Base-by-base conservation (phyloP, 1,140 invertebrate species). In the Holcopasites calliopsidis region DNA sequence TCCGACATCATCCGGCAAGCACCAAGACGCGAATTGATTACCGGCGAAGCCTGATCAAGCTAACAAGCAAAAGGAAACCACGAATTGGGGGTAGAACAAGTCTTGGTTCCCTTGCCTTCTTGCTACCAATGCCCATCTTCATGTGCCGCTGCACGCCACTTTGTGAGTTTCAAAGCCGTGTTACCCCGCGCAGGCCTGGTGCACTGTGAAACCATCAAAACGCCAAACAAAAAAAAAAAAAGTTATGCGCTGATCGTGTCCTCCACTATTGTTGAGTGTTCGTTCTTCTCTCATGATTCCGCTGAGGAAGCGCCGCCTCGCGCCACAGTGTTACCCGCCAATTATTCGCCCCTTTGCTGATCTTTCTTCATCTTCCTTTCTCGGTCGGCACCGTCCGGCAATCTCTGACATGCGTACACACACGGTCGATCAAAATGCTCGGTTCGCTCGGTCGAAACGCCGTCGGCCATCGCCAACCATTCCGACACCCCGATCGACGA, bases 391-490 rank as follows among this genome's bases (percentile, higher is more conserved):
- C 61, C 65, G 80, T 83, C 49, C 66, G 80, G 64, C 75, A 77
- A 82, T 82, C 76, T 75, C 76, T 79, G 65, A 79, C 61, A 74
- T 33, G 71, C 61, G 61, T 47, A 62, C 62, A n/a, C n/a, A 55
- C 68, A 72, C 49, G 80, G 76, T 82, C 75, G 75, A 57, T 77
- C 80, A 80, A 81, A 82, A 81, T 65, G 61, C 44, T 82, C 79
- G 80, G 87, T 88, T 90, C 90, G 88, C 88, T 91, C 90, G 90
- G 86, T 91, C 86, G 86, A 90, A 90, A 88, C 82, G 88, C 86
- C 81, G 52, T 76, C 50, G 75, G 75, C 58, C 66, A 82, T 76
- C 80, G 79, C 77, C 70, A n/a, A 83, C 81, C 35, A 76, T 76
- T 66, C 35, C 33, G 55, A 60, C 61, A 76, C 57, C 73, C 82